Conservation (phyloP, 2,113 vertebrate genomes). For the Collichthys lucidus region DNA sequence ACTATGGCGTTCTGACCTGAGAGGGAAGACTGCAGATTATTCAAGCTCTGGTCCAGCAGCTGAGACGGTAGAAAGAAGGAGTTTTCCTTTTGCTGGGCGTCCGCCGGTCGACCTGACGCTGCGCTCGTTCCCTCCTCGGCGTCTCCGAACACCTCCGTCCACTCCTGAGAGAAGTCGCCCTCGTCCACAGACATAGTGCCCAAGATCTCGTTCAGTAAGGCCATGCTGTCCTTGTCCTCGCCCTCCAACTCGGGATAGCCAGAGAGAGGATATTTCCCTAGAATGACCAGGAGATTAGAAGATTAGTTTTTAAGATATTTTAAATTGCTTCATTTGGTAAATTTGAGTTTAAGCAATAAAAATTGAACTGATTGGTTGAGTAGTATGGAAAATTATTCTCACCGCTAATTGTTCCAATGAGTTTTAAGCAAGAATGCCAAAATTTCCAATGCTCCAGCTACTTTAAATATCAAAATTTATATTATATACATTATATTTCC, state of each 20-base stretch:
- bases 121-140: constrained; percentile 57
- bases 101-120: constrained; percentile 43
- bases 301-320: too few relatives aligned
- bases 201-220: constrained; percentile 92
- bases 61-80: constrained; percentile 94
- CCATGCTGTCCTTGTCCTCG: constrained; percentile 87
- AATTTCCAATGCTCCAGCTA: neutral
- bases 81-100: constrained; percentile 72
- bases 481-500: neutral
- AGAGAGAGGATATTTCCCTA: constrained; percentile 77
- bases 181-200: constrained; percentile 88
- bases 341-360: too few relatives aligned
- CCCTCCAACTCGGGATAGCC: constrained; percentile 77
- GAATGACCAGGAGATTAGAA: neutral
- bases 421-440: neutral
- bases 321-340: too few relatives aligned
- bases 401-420: neutral
- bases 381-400: too few relatives aligned
- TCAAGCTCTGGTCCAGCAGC: constrained; percentile 93
- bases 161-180: constrained; percentile 89
- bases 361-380: neutral
- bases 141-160: constrained; percentile 92
- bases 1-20: constrained; percentile 77
- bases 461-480: neutral
- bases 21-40: constrained; percentile 85